Percentiles rank a stretch among this genome's conserved stretches.
Conservation (phyloP, 2,888 invertebrate genomes). For the Watsonalla cultraria region DNA sequence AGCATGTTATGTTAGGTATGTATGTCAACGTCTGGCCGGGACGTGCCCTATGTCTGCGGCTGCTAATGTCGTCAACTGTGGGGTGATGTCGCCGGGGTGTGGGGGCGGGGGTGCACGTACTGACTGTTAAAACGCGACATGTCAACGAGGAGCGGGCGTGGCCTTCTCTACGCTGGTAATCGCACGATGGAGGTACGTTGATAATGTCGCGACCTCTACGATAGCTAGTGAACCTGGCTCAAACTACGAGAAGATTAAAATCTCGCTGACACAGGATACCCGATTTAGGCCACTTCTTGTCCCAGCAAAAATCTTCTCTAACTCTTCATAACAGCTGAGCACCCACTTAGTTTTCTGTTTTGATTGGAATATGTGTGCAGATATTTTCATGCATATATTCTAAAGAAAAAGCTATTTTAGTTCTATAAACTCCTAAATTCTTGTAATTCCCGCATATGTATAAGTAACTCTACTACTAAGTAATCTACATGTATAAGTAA, state of each 20-base stretch:
- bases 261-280: constrained; percentile 1
- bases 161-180: constrained; percentile 55
- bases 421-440: neutral
- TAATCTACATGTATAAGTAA: constrained; percentile 28
- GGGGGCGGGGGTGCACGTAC: constrained; percentile 55
- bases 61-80: constrained; percentile 74
- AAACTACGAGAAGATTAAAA: constrained; percentile 30
- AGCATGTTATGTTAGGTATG: constrained; percentile 44
- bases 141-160: constrained; percentile 63
- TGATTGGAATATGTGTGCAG: no score
- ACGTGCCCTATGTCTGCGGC: constrained; percentile 75
- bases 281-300: no score
- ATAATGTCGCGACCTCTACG: constrained; percentile 69
- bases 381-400: neutral
- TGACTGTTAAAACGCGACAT: constrained; percentile 76
- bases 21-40: constrained; percentile 63
- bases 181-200: constrained; percentile 56
- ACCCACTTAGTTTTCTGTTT: no score
- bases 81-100: constrained; percentile 22
- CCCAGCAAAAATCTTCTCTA: no score
- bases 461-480: no score
- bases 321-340: no score
- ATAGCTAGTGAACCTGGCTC: constrained; percentile 25
- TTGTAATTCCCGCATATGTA: neutral
- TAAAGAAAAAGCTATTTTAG: neutral